Percentiles rank a stretch among this genome's conserved stretches.
These are phyloP conservation scores for Regulus satrapa DNA, from an alignment of 2,113 vertebrate species.

Conservation along the genomic window DNA sequence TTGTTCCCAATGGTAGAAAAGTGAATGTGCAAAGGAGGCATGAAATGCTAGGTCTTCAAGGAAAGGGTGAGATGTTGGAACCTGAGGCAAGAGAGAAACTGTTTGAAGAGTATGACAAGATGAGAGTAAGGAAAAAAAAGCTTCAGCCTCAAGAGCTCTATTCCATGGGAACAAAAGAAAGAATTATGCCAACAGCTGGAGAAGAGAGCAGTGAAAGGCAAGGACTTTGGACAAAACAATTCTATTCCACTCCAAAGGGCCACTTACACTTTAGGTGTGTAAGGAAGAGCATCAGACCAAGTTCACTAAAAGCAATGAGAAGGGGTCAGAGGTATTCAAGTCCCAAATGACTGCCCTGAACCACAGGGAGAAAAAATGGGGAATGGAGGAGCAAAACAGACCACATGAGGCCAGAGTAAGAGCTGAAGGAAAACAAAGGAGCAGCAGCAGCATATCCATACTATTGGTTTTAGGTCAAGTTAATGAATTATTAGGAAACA, in stretches of 20 bases:
- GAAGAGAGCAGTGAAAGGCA: not conserved
- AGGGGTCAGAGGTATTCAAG: not conserved
- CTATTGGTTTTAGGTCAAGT: not conserved
- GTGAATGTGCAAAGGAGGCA: not conserved
- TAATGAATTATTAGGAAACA: not conserved
- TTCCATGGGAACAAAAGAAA: not conserved
- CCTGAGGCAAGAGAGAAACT: not conserved
- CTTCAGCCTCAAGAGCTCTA: not conserved
- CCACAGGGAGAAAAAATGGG: not conserved
- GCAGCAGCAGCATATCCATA: not conserved
- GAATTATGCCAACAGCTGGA: not conserved
- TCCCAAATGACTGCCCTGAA: not conserved
- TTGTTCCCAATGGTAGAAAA: not conserved
- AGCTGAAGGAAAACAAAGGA: not conserved
- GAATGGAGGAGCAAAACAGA: not conserved
- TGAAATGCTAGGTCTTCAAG: not conserved
- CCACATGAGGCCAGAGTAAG: not conserved
- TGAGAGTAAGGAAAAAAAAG: not conserved
- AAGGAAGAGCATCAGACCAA: not conserved
- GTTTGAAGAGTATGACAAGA: not conserved
- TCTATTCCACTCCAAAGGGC: not conserved
- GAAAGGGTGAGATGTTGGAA: not conserved
- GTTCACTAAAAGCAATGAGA: not conserved
- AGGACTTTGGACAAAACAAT: not conserved
- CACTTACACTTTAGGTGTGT: not conserved